Conservation (phyloP, 2,113 vertebrate genomes). For the Motacilla tschutschensis region DNA sequence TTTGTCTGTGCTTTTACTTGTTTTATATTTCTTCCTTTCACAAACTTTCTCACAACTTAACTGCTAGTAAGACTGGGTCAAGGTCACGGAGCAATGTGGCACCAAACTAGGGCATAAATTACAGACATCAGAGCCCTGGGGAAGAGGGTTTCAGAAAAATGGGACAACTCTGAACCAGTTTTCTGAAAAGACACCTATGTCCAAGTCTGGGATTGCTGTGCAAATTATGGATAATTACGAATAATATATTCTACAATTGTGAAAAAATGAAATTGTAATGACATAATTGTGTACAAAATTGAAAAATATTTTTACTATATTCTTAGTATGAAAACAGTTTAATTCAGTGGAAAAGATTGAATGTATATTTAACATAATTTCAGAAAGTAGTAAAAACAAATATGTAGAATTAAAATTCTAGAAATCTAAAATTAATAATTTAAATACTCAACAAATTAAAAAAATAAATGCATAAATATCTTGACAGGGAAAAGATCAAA, state of each 20-base stretch:
- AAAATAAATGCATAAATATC: background rate
- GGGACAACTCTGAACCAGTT: background rate
- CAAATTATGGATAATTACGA: background rate
- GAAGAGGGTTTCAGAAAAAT: background rate
- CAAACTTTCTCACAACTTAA: background rate
- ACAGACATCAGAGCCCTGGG: background rate
- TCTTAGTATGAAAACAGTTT: background rate
- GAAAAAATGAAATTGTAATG: background rate
- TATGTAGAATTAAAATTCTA: background rate
- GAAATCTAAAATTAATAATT: background rate
- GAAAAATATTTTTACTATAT: background rate
- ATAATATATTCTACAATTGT: background rate
- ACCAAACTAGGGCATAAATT: constrained; percentile 8
- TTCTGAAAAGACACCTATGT: background rate
- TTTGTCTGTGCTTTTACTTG: background rate
- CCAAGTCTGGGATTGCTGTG: background rate
- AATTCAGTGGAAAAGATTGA: background rate
- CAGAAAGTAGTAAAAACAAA: background rate
- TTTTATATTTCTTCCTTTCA: background rate
- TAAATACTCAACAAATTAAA: background rate
- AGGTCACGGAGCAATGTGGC: background rate
- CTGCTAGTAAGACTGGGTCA: background rate
- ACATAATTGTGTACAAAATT: background rate
- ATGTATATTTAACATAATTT: background rate
- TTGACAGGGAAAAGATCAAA: background rate